phyloP scores from a whole-genome alignment of 2,888 invertebrate genomes.

The Drosophila vallismaia region DNA sequence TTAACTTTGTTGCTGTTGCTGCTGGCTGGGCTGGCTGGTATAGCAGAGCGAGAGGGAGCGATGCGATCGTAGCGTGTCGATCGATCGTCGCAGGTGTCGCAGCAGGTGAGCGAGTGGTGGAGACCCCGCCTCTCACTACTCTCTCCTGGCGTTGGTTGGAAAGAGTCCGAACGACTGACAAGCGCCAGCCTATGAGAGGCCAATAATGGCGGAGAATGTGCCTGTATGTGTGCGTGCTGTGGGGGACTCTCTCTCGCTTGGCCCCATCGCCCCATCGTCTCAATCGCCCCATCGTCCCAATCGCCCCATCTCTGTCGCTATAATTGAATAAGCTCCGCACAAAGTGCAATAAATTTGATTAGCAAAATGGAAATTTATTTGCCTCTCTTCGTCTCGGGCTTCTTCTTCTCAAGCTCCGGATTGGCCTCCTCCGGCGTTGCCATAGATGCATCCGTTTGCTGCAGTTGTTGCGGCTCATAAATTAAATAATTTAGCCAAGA shows the following conservation, averaged over 20 bases:
- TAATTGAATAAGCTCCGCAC: constrained; percentile 76
- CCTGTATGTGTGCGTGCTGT: constrained; percentile 9
- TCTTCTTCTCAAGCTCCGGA: constrained; percentile 24
- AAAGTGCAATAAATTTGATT: constrained; percentile 80
- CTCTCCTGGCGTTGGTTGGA: not conserved
- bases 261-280: not conserved
- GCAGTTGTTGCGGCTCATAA: constrained; percentile 72
- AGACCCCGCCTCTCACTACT: constrained; percentile 1
- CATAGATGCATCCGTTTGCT: constrained; percentile 52
- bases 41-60: constrained; percentile 54
- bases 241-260: constrained; percentile 10
- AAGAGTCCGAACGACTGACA: constrained; percentile 6
- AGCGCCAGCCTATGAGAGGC: constrained; percentile 51
- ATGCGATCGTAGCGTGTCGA: constrained; percentile 53
- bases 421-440: constrained; percentile 39
- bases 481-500: constrained; percentile 74
- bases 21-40: too few relatives aligned
- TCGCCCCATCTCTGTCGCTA: constrained; percentile 24
- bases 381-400: constrained; percentile 47
- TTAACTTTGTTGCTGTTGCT: constrained; percentile 41
- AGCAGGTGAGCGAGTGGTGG: constrained; percentile 55
- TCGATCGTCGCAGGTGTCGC: constrained; percentile 64
- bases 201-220: constrained; percentile 69
- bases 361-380: constrained; percentile 81
- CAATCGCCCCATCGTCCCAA: not conserved